Evolutionary conservation across 2,797 vertebrate genomes (phyloP), one percentile per base, ranked within the genome.

Genomic region (Galaxias olidus): DNA sequence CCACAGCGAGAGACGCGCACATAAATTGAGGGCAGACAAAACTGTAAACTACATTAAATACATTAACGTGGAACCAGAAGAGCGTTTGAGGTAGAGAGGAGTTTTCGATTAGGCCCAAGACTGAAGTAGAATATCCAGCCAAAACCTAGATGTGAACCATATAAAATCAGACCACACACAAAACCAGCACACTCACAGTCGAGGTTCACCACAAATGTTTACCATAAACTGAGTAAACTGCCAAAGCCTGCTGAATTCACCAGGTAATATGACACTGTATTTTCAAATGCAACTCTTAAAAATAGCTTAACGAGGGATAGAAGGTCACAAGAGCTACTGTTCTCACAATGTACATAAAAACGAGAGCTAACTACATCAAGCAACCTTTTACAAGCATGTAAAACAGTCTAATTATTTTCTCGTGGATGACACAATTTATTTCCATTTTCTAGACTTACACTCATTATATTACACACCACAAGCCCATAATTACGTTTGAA

Each of bases 331-430:
- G 48, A 44, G 45, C 51, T 9, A 47, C 49, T 47, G 55, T 20
- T 63, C 43, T 69, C 67, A 73, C 45, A 54, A 20, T 51, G 66
- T 61, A 58, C 67, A 51, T 52, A 74, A 67, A 68, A 72, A 65
- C 67, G 73, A 63, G 65, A 61, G 63, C 51, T 46, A 59, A 74
- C 52, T 53, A 66, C 61, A 61, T 67, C 52, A 59, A 65, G 59
- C 11, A 9, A 47, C 50, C 11, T 73, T 74, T 67, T 60, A 76
- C 66, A 65, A 54, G 49, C 48, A 51, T 58, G 63, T 76, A 74
- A 72, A 72, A 54, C 2, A 20, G 46, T 43, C 40, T 42, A 46
- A 61, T 71, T 75, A 50, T 69, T 66, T 53, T 58, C 30, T 44
- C 56, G 43, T 17, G 57, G 48, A 7, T 56, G 49, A 58, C 15